These are phyloP conservation scores for Cebus imitator DNA, from an alignment of 2,113 vertebrate species.

Conservation along the genomic window DNA sequence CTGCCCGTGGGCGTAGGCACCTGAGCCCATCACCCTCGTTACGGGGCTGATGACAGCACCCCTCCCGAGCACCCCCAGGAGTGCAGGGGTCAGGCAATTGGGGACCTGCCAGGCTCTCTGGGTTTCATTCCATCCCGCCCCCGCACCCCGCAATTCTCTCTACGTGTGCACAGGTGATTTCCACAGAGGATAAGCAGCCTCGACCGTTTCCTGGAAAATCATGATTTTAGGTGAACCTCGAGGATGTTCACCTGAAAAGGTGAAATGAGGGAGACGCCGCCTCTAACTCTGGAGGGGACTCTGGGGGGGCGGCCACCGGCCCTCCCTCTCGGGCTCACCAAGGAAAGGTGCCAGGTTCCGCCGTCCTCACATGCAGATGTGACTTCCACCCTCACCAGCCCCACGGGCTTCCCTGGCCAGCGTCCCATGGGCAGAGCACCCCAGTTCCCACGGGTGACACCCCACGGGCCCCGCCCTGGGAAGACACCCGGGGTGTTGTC, in stretches of 20 bases:
- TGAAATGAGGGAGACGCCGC: neutral
- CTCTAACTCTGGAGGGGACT: neutral
- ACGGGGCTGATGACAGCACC: accelerated
- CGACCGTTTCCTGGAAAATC: neutral
- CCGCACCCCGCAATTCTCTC: no score
- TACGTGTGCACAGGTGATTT: neutral
- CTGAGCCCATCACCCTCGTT: neutral
- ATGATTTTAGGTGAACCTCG: neutral
- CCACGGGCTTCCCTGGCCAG: no score
- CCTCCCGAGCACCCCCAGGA: neutral
- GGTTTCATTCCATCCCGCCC: no score
- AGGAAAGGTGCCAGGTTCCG: accelerated
- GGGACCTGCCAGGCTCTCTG: no score
- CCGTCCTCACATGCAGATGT: no score
- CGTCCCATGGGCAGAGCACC: no score
- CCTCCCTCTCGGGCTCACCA: neutral
- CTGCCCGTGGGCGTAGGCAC: no score
- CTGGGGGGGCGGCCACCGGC: accelerated
- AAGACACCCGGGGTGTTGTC: no score
- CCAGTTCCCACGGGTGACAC: accelerated
- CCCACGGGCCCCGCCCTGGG: no score
- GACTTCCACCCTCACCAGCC: no score
- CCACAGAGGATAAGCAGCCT: neutral
- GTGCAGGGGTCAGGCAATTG: no score
- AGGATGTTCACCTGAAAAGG: slow-evolving; percentile 44